Base-by-base conservation (phyloP, 1,140 invertebrate genomes). In the Gonatopus flavifemur region DNA sequence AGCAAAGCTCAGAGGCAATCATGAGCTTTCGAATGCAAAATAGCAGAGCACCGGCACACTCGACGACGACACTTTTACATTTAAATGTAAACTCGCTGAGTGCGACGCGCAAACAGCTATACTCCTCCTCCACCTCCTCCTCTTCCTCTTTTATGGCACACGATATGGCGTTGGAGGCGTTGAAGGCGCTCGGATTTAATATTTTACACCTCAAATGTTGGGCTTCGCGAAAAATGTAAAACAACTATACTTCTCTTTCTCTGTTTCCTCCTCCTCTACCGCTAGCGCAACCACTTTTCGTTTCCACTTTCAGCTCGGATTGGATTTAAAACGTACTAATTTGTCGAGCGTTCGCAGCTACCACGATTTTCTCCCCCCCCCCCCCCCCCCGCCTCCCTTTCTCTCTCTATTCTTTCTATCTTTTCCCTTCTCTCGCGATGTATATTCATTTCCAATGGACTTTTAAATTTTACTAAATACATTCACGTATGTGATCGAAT, bases 1-100 rank as follows among this genome's bases (percentile, higher is more conserved):
- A 76, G 76, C 74, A 76, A 74, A 76, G 69, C 76, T 78, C 74
- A 73, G 74, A 76, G 70, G 76, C 76, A 78, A 78, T 78, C 72
- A 78, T 74, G 74, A 76, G 76, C 76, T 78, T 78, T 78, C 72
- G 74, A 78, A 78, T 78, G 76, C 74, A 78, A 78, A 78, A 75
- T 72, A 78, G 74, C 67, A 76, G 73, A 67, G 67, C n/a, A n/a
- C 50, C 49, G 50, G 53, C 52, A 53, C 58, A 59, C 66, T 72
- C 67, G 67, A n/a, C n/a, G n/a, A n/a, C n/a, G n/a, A 61, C 71
- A 76, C 73, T 77, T 78, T 78, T 78, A 78, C 74, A 77, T 78
- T 78, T 75, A 78, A 78, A 78, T 78, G 74, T 77, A 78, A 78
- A 77, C 72, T 76, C 73, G 74, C 62, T 67, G 74, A 73, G 69